phyloP scores from a whole-genome alignment of 1,140 invertebrate species.

The Lasaia peninsularis region DNA sequence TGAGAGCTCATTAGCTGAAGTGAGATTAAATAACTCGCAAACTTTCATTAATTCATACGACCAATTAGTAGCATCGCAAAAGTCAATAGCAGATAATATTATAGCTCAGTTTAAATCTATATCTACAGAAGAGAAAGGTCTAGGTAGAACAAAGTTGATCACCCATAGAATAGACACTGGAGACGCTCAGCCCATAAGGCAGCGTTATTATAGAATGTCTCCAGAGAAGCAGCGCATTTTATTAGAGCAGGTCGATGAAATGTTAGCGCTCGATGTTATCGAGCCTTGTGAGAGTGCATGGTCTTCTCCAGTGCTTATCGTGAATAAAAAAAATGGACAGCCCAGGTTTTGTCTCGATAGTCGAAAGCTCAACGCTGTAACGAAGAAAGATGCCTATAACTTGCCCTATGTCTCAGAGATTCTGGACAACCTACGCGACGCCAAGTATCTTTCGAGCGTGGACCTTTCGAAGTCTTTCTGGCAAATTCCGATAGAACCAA shows the following conservation, averaged over 20 bases:
- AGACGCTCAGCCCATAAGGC: constrained; percentile 28
- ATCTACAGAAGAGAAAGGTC: constrained; percentile 22
- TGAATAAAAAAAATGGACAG: constrained; percentile 34
- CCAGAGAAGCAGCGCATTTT: constrained; percentile 29
- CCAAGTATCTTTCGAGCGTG: constrained; percentile 21
- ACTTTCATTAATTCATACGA: too few species aligned
- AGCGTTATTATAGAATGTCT: constrained; percentile 28
- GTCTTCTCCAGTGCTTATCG: constrained; percentile 36
- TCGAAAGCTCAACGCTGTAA: constrained; percentile 27
- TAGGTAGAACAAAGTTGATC: constrained; percentile 28
- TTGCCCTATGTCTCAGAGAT: constrained; percentile 28
- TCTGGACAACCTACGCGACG: constrained; percentile 26
- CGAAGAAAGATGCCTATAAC: constrained; percentile 26
- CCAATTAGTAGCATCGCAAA: too few species aligned
- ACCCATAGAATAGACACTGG: constrained; percentile 23
- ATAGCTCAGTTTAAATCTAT: too few species aligned
- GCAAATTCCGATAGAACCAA: constrained; percentile 21
- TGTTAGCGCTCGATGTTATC: constrained; percentile 23
- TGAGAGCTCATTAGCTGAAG: too few species aligned
- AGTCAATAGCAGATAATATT: too few species aligned
- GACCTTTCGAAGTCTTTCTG: constrained; percentile 29
- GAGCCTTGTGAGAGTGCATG: constrained; percentile 34
- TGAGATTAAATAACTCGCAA: too few species aligned
- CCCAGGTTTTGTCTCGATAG: constrained; percentile 42
- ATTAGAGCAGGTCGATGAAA: constrained; percentile 24